Evolutionary conservation across 2,113 vertebrate species (phyloP), one percentile per base, ranked within the genome.

Genomic region (Urocynchramus pylzowi): DNA sequence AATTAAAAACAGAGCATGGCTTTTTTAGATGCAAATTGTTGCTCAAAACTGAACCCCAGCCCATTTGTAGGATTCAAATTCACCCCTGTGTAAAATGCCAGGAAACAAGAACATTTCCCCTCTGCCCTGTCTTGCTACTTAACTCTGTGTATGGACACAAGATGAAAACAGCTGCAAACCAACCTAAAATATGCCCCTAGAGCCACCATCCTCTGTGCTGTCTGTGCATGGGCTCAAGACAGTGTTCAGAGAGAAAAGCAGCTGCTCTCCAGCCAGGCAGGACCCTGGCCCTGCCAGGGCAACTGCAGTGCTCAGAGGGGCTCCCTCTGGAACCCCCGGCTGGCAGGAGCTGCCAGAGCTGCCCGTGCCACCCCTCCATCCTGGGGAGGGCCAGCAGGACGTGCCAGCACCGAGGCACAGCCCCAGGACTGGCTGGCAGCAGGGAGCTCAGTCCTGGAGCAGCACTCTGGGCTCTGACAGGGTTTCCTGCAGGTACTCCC

Each of bases 1-100:
- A 96, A 96, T 96, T 95, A 96, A 93, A 95, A 97, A 27, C 90
- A 96, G 93, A 90, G 30, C 21, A 2, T 14, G 56, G 65, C 28
- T 73, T 90, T 87, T 87, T 89, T 35, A 60, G 37, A 94, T 93
- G 83, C 57, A 95, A 93, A 95, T 44, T 71, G 42, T 92, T 85
- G 70, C 90, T 91, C 4, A 0, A 53, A 53, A 71, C 54, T 61
- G 68, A 95, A 89, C 92, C 47, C 37, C 82, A 87, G 85, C 67
- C 67, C 57, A 47, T 78, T 70, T 68, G 70, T 10, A 90, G 61
- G 67, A 71, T 82, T 94, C 63, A 85, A 87, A 93, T 83, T 89
- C 54, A 26, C 44, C 89, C 50, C 60, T 42, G 18, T 27, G 42
- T 78, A 41, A 93, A 94, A 76, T 27, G 54, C 39, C 56, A 86